A percentile compares a stretch with the other conserved stretches of the same genome.
phyloP scores from a whole-genome alignment of 2,797 vertebrate genomes.

The Neopelma chrysocephalum region DNA sequence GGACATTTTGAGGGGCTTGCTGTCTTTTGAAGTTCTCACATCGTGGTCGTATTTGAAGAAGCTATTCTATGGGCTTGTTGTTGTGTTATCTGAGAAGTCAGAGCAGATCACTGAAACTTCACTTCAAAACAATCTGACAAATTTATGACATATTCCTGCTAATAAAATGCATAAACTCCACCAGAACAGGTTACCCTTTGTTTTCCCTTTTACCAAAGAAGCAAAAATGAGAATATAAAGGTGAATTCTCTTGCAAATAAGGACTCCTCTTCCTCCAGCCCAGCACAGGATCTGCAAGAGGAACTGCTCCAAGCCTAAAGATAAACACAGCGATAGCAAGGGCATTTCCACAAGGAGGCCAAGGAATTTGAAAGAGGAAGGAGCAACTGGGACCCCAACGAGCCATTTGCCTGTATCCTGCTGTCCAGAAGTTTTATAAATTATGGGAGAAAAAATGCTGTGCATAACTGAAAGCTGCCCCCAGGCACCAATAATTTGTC shows the following conservation, averaged over 20 bases:
- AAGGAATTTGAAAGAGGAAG: slow-evolving; percentile 60
- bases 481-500: slow-evolving; percentile 61
- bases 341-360: slow-evolving; percentile 51
- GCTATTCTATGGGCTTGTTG: neutral
- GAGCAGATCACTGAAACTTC: neutral
- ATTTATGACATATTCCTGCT: neutral
- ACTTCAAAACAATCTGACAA: neutral
- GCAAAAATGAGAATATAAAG: neutral
- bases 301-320: slow-evolving; percentile 39
- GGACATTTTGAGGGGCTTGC: neutral
- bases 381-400: slow-evolving; percentile 50
- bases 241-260: neutral
- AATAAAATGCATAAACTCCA: neutral
- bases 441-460: slow-evolving; percentile 40
- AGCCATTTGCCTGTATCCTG: slow-evolving; percentile 62
- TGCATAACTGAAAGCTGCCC: slow-evolving; percentile 15
- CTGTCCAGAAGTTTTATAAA: slow-evolving; percentile 62
- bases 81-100: neutral
- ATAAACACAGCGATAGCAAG: slow-evolving; percentile 40
- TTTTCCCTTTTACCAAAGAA: neutral
- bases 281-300: neutral
- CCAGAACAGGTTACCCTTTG: neutral
- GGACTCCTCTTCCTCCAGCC: neutral
- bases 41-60: neutral
- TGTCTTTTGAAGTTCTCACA: neutral